phyloP scores from a whole-genome alignment of 92 coral and sea anemone species.

The Bergia puertoricense region DNA sequence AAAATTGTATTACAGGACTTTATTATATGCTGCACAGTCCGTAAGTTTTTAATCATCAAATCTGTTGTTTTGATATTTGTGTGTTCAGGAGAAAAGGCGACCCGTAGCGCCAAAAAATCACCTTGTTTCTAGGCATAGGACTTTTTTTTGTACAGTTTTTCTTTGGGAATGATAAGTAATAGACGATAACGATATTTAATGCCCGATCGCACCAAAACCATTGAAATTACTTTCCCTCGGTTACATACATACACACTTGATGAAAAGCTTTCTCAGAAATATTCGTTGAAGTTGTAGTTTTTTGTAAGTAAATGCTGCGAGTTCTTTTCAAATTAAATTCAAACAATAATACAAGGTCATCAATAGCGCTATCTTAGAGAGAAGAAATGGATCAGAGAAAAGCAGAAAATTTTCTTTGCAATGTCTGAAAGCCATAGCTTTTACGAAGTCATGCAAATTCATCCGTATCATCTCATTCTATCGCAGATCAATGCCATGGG shows the following conservation, averaged over 20 bases:
- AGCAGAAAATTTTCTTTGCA: background rate
- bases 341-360: background rate
- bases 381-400: background rate
- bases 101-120: background rate
- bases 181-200: background rate
- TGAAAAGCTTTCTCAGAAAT: background rate
- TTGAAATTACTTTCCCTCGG: background rate
- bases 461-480: background rate
- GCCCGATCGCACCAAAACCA: background rate
- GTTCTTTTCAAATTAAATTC: background rate
- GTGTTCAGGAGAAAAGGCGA: slow-evolving; percentile 14
- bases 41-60: background rate
- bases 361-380: background rate
- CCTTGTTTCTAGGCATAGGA: background rate
- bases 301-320: background rate
- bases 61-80: slow-evolving; percentile 33
- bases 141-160: background rate
- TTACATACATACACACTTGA: background rate
- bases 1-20: background rate
- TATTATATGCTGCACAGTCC: background rate
- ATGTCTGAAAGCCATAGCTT: background rate
- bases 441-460: background rate
- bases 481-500: slow-evolving; percentile 13
- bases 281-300: slow-evolving; percentile 5
- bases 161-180: background rate